Evolutionary conservation across 2,797 vertebrate genomes (phyloP), one percentile per base, ranked within the genome.

Genomic region (Sebastes kiyomatsui): DNA sequence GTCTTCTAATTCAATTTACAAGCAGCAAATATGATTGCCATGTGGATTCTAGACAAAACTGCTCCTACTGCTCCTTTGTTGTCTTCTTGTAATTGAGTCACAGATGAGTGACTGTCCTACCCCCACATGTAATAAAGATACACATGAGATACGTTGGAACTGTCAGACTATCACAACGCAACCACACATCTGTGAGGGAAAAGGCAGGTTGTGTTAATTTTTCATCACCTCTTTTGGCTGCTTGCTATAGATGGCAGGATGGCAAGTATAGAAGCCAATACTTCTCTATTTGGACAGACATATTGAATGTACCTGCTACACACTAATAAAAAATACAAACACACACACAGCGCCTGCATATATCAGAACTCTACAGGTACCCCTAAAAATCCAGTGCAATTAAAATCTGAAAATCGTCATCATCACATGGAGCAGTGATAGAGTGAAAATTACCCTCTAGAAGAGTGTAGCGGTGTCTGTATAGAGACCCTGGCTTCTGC

Each of bases 21-120:
- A 81, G 86, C 66, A 80, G 81, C 82, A 93, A 92, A 93, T 90
- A 90, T 92, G 91, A 95, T 92, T 91, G 90, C 89, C 77, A 67
- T 88, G 91, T 85, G 90, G 86, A 92, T 91, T 90, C 87, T 62
- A 91, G 82, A 90, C 85, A 88, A 89, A 89, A 88, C 76, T 72
- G 83, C 92, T 93, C 84, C 65, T 73, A 76, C 68, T 16, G 79
- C 80, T 92, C 82, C 78, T 93, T 92, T 94, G 91, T 93, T 93
- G 90, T 93, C 80, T 80, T 84, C 80, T 83, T 91, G 90, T 93
- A 92, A 90, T 87, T 89, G 87, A 94, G 91, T 95, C 92, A 94
- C 82, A 86, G 85, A 82, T 90, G 91, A 94, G 72, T 85, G 76
- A 89, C 86, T 83, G 73, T 78, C 82, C 72, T 79, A 65, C 67